phyloP scores from a whole-genome alignment of 2,888 invertebrate genomes.

The Orthosia cruda region DNA sequence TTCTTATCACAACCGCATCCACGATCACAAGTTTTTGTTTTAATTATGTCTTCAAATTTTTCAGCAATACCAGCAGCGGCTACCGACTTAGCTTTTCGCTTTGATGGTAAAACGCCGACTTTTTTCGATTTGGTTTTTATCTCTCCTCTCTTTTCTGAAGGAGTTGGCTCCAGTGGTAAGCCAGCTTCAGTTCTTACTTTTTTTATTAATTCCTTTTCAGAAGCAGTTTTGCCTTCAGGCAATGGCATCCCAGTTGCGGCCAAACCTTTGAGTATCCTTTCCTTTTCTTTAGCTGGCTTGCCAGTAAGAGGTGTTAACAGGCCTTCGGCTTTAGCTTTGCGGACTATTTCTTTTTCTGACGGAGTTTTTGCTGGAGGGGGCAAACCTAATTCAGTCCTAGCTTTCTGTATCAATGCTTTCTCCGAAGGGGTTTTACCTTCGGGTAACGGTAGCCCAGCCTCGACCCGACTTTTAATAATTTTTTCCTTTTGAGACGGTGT shows the following conservation, averaged over 20 bases:
- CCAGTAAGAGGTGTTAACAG: slow-evolving; percentile 76
- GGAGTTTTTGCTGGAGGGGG: slow-evolving; percentile 71
- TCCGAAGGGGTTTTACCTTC: slow-evolving; percentile 57
- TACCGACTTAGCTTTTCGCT: slow-evolving; percentile 67
- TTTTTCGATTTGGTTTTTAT: slow-evolving; percentile 75
- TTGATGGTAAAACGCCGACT: slow-evolving; percentile 67
- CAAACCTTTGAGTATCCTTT: slow-evolving; percentile 76
- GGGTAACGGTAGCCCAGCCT: slow-evolving; percentile 47
- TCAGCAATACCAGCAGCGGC: slow-evolving; percentile 59
- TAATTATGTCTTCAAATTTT: slow-evolving; percentile 79
- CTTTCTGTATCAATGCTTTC: slow-evolving; percentile 49
- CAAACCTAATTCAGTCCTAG: slow-evolving; percentile 68
- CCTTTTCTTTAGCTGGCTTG: slow-evolving; percentile 74
- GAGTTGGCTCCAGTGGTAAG: slow-evolving; percentile 70
- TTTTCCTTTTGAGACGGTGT: slow-evolving; percentile 49
- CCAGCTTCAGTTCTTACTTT: slow-evolving; percentile 72
- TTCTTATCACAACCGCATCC: slow-evolving; percentile 86
- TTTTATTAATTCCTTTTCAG: slow-evolving; percentile 77
- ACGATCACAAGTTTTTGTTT: slow-evolving; percentile 83
- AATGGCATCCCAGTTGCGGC: slow-evolving; percentile 76
- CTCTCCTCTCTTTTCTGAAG: slow-evolving; percentile 74
- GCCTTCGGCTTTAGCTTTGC: slow-evolving; percentile 76
- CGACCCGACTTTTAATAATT: slow-evolving; percentile 16
- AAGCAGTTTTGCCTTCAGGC: slow-evolving; percentile 76
- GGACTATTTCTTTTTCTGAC: slow-evolving; percentile 72